Percentiles rank a stretch among this genome's conserved stretches.
Evolutionary conservation across 2,797 vertebrate genomes (phyloP).

Genomic region (Crypturellus tataupa): DNA sequence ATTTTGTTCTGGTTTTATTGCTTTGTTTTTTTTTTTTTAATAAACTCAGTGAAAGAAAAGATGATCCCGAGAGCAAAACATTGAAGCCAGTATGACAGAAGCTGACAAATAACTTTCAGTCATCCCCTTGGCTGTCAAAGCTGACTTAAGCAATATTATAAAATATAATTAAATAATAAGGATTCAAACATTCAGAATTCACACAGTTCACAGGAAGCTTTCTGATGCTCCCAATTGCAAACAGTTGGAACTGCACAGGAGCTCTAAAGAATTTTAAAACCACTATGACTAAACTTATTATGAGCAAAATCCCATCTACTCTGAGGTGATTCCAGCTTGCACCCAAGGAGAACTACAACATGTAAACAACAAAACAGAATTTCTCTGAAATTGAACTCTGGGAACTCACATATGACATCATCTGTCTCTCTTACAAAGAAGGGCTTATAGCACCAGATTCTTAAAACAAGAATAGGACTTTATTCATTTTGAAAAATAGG

Average conservation of each 20-base stretch:
- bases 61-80: background rate
- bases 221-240: background rate
- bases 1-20: background rate
- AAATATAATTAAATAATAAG: background rate
- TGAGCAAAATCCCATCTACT: background rate
- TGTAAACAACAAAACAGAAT: background rate
- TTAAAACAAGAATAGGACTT: background rate
- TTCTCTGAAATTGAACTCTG: background rate
- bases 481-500: background rate
- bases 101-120: background rate
- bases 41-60: background rate
- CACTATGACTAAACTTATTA: background rate
- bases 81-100: background rate
- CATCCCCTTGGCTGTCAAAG: background rate
- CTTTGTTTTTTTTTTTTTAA: background rate
- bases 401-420: background rate
- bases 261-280: background rate
- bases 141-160: background rate
- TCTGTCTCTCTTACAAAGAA: background rate
- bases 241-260: background rate
- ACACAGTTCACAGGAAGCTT: background rate
- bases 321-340: background rate
- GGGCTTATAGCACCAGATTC: background rate
- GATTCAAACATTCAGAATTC: background rate
- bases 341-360: background rate